Conservation (phyloP, 2,888 invertebrate genomes). For the Platycheirus albimanus region DNA sequence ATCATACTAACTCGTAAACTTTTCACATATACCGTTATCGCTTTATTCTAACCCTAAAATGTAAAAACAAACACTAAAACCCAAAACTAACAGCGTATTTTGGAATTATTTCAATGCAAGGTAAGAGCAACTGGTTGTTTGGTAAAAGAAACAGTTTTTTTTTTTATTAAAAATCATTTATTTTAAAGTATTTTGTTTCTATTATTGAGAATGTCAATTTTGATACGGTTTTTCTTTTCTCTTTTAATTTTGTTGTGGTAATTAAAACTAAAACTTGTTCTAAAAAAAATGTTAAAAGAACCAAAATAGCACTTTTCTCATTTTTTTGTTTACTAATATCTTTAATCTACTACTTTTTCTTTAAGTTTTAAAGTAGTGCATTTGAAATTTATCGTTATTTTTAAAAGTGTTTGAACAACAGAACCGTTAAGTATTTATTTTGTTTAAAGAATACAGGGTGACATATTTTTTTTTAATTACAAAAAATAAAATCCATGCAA, state of each 20-base stretch:
- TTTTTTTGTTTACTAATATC: constrained; percentile 35
- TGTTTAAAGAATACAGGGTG: constrained; percentile 29
- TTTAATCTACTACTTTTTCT: constrained; percentile 42
- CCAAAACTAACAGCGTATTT: constrained; percentile 91
- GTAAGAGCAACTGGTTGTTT: constrained; percentile 87
- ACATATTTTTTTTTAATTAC: constrained; percentile 22
- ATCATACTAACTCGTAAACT: constrained; percentile 57
- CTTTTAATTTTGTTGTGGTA: constrained; percentile 30
- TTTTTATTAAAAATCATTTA: constrained; percentile 50
- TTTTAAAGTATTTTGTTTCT: constrained; percentile 39
- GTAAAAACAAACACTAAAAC: constrained; percentile 68
- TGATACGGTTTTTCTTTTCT: constrained; percentile 29
- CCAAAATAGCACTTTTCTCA: constrained; percentile 50
- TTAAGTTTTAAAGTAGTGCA: constrained; percentile 57
- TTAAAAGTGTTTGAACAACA: neutral
- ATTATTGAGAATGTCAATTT: constrained; percentile 68
- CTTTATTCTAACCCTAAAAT: constrained; percentile 70
- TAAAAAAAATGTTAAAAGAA: constrained; percentile 31
- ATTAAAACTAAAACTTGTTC: constrained; percentile 28
- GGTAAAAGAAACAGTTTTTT: constrained; percentile 75
- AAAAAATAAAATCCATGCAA: constrained; percentile 63
- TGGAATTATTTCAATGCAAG: constrained; percentile 99
- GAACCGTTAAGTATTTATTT: constrained; percentile 34
- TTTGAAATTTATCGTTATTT: constrained; percentile 45
- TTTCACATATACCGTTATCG: constrained; percentile 56